Evolutionary conservation across 1,140 invertebrate genomes (phyloP), one percentile per base, ranked within the genome.

Genomic region (Lucilia cuprina): DNA sequence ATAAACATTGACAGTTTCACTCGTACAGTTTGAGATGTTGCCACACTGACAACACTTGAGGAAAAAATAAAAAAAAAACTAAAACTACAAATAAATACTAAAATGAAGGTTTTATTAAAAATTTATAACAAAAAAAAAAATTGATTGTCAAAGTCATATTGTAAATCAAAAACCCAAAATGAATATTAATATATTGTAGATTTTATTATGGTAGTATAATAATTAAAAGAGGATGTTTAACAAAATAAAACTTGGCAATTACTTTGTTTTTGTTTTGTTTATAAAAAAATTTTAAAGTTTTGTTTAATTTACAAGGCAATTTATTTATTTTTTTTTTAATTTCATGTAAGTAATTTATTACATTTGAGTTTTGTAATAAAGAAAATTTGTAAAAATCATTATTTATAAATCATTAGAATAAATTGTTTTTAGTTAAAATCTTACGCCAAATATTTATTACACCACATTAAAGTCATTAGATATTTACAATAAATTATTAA

Each of bases 71-170:
- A n/a, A n/a, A 17, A 60, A 14, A 12, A 41, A 41, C 41, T 41
- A 8, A 41, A 3, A 41, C 10, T 41, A 41, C 41, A 41, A 41
- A 41, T 41, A 41, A 41, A 41, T 10, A 41, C 3, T 7, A 14
- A 17, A 60, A 60, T 60, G 55, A 60, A 60, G 55, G 55, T 60
- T 60, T 41, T n/a, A 60, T n/a, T 2, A 60, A 60, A 2, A 60
- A 10, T 60, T 60, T 60, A 13, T 60, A 14, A 17, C 30, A 75
- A 75, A 34, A 34, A 34, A 34, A 34, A 34, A 75, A 34, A 25
- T 75, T 75, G 10, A 75, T 75, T 75, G 74, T 75, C 74, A 75
- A 41, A 75, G 30, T 75, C 30, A 75, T 35, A 41, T 75, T 25
- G 74, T 10, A 35, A 75, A 34, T 41, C 41, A 41, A 8, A 41